Percentiles rank a stretch among this genome's conserved stretches.
Evolutionary conservation across 1,140 invertebrate species (phyloP).

Genomic region (Drosophila hydei): DNA sequence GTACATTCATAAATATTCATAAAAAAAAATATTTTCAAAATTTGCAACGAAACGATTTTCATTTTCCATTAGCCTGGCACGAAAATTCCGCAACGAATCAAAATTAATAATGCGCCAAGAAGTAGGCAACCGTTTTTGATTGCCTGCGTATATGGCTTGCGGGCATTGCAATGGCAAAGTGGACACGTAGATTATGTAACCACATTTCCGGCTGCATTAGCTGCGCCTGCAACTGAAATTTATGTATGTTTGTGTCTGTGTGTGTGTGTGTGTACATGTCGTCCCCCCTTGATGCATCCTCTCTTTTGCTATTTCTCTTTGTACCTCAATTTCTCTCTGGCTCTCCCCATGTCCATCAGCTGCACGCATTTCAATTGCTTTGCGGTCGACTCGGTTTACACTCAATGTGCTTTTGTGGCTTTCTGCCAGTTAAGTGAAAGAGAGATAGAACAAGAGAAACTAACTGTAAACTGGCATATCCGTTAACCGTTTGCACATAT

Average conservation of each 20-base stretch:
- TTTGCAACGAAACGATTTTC: slow-evolving; percentile 4
- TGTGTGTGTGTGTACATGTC: slow-evolving; percentile 1
- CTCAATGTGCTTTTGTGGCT: slow-evolving; percentile 77
- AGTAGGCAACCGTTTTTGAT: slow-evolving; percentile 62
- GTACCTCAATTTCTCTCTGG: background rate
- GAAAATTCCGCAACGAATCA: slow-evolving; percentile 24
- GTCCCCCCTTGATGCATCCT: background rate
- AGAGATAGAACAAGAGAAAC: background rate
- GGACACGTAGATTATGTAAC: slow-evolving; percentile 71
- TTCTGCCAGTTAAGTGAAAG: slow-evolving; percentile 4
- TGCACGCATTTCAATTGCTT: slow-evolving; percentile 71
- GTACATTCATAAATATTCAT: slow-evolving; percentile 34
- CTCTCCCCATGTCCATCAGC: slow-evolving; percentile 21
- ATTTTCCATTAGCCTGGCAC: slow-evolving; percentile 7
- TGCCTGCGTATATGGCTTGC: background rate
- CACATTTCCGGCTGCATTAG: slow-evolving; percentile 64
- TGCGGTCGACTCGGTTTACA: slow-evolving; percentile 75
- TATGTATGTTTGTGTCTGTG: slow-evolving; percentile 2
- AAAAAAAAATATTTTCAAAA: slow-evolving; percentile 2
- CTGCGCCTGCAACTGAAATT: slow-evolving; percentile 21
- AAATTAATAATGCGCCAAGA: slow-evolving; percentile 67
- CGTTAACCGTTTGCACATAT: background rate
- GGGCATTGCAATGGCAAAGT: slow-evolving; percentile 25
- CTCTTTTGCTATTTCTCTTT: background rate
- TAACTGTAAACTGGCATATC: background rate